A percentile compares a stretch with the other conserved stretches of the same genome.
These are phyloP conservation scores for Polypterus senegalus DNA, from an alignment of 2,113 vertebrate genomes.

Conservation along the genomic window DNA sequence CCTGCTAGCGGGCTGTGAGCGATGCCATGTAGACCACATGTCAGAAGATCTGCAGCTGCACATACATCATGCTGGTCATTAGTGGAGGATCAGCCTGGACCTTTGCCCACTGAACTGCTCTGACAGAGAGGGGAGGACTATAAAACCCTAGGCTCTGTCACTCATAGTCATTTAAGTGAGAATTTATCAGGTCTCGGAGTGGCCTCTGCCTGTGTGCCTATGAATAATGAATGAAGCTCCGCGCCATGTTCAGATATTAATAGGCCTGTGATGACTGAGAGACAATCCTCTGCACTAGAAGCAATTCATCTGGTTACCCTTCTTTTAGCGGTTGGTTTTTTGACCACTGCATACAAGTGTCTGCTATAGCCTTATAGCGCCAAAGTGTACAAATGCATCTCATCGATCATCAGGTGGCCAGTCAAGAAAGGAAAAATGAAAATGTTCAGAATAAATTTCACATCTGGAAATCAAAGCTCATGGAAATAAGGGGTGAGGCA, in stretches of 20 bases:
- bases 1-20: slow-evolving; percentile 44
- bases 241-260: slow-evolving; percentile 76
- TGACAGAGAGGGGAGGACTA: slow-evolving; percentile 57
- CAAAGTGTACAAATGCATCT: too few relatives aligned
- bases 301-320: slow-evolving; percentile 35
- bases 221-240: slow-evolving; percentile 97
- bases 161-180: slow-evolving; percentile 90
- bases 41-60: slow-evolving; percentile 60
- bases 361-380: too few relatives aligned
- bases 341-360: slow-evolving; percentile 6
- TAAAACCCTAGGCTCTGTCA: slow-evolving; percentile 87
- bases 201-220: slow-evolving; percentile 82
- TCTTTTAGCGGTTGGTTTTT: slow-evolving; percentile 41
- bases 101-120: slow-evolving; percentile 70
- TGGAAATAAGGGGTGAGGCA: too few relatives aligned
- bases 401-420: too few relatives aligned
- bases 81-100: slow-evolving; percentile 68
- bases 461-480: too few relatives aligned
- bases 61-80: slow-evolving; percentile 82
- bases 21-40: slow-evolving; percentile 48
- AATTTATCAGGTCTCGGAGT: slow-evolving; percentile 84
- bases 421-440: too few relatives aligned
- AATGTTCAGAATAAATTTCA: too few relatives aligned
- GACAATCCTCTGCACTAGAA: slow-evolving; percentile 52
- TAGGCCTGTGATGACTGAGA: slow-evolving; percentile 72